Evolutionary conservation across 1,140 invertebrate species (phyloP), one percentile per base, ranked within the genome.

Genomic region (Cyrtorhinus lividipennis): DNA sequence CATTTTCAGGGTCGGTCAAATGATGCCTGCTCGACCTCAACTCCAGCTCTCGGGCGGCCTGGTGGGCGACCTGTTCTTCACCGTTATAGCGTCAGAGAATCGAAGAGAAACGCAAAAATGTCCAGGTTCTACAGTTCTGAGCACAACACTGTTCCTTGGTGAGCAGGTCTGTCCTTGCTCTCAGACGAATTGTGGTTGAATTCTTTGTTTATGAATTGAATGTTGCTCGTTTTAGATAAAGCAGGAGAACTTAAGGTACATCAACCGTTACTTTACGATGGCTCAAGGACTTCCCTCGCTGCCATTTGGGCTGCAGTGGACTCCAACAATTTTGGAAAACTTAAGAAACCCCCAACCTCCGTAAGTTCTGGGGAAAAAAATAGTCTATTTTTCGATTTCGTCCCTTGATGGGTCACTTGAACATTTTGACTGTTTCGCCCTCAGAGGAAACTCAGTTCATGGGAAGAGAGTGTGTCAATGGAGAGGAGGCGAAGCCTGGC

Each of bases 401-500:
- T 24, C 12, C 12, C 13, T n/a, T 24, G 1, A 23, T 48, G 22
- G n/a, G 26, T 53, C 25, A n/a, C 18, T n/a, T 25, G 3, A 30
- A n/a, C n/a, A n/a, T n/a, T n/a, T n/a, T n/a, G n/a, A n/a, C n/a
- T n/a, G n/a, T n/a, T n/a, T n/a, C n/a, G n/a, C n/a, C n/a, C n/a
- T 48, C 25, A 63, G 67, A 67, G 56, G 62, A 71, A 65, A 62
- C 66, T 62, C 2, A 64, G 61, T 62, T 67, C 61, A 26, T 70
- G 69, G 67, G 67, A 66, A 62, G 66, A 67, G 63, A 66, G 66
- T 58, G 67, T 62, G 53, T 67, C 60, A 18, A 60, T 68, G 24
- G 65, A 70, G 53, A 57, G 64, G 10, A 62, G 70, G 8, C 60
- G 65, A 44, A 46, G 63, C 57, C 63, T 68, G 23, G 66, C 67